A percentile compares a stretch with the other conserved stretches of the same genome.
Conservation (phyloP, 2,888 invertebrate genomes). For the Orthosia gracilis region DNA sequence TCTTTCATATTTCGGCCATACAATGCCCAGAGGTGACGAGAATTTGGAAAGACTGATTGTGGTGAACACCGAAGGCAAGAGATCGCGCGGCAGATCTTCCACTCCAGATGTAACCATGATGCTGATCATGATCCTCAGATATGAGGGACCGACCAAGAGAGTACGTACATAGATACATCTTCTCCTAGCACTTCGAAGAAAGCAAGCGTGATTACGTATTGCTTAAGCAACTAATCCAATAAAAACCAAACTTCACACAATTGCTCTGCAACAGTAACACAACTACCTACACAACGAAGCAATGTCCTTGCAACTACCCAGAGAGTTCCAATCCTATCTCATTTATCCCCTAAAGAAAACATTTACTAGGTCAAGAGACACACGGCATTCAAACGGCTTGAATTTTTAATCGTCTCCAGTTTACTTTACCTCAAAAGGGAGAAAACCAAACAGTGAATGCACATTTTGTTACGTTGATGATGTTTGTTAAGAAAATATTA, state of each 20-base stretch:
- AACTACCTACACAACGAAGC: not conserved
- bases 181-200: too few species aligned
- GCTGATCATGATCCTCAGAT: too few species aligned
- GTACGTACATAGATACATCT: too few species aligned
- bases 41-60: too few species aligned
- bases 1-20: too few species aligned
- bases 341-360: slow-evolving; percentile 23
- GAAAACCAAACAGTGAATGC: slow-evolving; percentile 55
- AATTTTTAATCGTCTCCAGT: slow-evolving; percentile 62
- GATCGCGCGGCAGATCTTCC: too few species aligned
- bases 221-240: too few species aligned
- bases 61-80: too few species aligned
- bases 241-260: not conserved
- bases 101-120: too few species aligned
- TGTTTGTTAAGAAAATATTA: slow-evolving; percentile 51
- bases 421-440: slow-evolving; percentile 44
- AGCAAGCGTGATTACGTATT: too few species aligned
- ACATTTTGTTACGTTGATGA: slow-evolving; percentile 57
- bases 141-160: too few species aligned
- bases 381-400: slow-evolving; percentile 55
- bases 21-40: too few species aligned
- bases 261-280: not conserved
- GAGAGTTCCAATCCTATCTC: not conserved
- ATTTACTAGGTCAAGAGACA: slow-evolving; percentile 45
- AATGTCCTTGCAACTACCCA: not conserved